Base-by-base conservation (phyloP, 2,113 vertebrate species). In the Uropsilus gracilis region DNA sequence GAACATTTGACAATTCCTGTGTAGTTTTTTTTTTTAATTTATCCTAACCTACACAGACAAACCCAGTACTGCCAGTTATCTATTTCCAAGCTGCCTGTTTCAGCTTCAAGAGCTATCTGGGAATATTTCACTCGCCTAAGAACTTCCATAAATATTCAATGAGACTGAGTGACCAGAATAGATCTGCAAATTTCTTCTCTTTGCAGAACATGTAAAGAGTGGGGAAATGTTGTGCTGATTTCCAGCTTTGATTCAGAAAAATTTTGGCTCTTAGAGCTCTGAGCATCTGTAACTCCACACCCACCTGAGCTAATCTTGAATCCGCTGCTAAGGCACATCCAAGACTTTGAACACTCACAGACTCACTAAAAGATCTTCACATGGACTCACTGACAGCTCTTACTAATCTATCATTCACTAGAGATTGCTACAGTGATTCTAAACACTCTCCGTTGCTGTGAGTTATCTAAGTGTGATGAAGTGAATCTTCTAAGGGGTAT, bases 121-220 rank as follows among this genome's bases (percentile, higher is more conserved):
- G 96, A 98, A 98, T 98, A 97, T 96, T 98, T 98, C 94, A 96
- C 95, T 98, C 24, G 53, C 97, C 97, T 98, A 97, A 98, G 97
- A 98, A 97, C 90, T 97, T 96, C 81, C 94, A 93, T 98, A 98
- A 98, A 98, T 98, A 98, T 98, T 98, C 97, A 97, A 96, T 97
- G 98, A 98, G 96, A 92, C 97, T 96, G 95, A 97, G 94, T 98
- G 98, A 98, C 97, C 98, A 98, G 98, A 98, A 98, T 98, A 98
- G 97, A 98, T 97, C 72, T 97, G 96, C 92, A 98, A 96, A 97
- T 98, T 98, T 97, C 96, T 98, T 96, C 96, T 98, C 96, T 97
- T 97, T 93, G 92, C 95, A 97, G 97, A 94, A 96, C 78, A 97
- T 97, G 95, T 97, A 92, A 90, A 97, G 93, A 97, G 91, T 73